Conservation (phyloP, 2,888 invertebrate species). For the Cephonodes hylas region DNA sequence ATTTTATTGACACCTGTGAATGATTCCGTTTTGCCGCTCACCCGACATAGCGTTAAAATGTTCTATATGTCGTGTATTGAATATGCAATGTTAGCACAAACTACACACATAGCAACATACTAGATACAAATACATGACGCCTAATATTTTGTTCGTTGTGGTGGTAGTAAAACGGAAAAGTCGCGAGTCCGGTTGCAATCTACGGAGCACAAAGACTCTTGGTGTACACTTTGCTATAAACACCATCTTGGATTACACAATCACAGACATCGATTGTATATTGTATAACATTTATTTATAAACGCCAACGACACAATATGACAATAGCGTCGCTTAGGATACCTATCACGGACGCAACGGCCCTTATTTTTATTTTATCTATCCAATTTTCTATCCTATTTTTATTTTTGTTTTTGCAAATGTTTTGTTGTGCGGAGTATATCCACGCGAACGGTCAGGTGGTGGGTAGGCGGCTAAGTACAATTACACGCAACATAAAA, state of each 20-base stretch:
- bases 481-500: conserved; percentile 79
- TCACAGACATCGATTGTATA: conserved; percentile 69
- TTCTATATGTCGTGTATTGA: neutral
- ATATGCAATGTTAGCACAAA: neutral
- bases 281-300: neutral
- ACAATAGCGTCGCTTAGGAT: conserved; percentile 7
- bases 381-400: conserved; percentile 74
- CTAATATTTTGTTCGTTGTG: conserved; percentile 14
- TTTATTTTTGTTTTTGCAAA: conserved; percentile 56
- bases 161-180: conserved; percentile 50
- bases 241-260: conserved; percentile 81
- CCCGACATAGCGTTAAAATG: conserved; percentile 18
- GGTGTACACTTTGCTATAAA: conserved; percentile 76
- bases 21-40: conserved; percentile 47
- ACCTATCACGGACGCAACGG: conserved; percentile 22
- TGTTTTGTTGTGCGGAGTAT: conserved; percentile 29
- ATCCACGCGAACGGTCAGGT: conserved; percentile 40
- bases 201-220: conserved; percentile 81
- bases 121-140: conserved; percentile 17
- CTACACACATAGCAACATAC: conserved; percentile 6
- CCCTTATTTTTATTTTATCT: conserved; percentile 71
- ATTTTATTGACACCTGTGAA: conserved; percentile 37
- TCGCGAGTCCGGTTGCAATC: conserved; percentile 81
- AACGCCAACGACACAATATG: conserved; percentile 10
- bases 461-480: conserved; percentile 67